Evolutionary conservation across 23 tunicate species (phyloP).

Genomic region (Botrylloides violaceus): DNA sequence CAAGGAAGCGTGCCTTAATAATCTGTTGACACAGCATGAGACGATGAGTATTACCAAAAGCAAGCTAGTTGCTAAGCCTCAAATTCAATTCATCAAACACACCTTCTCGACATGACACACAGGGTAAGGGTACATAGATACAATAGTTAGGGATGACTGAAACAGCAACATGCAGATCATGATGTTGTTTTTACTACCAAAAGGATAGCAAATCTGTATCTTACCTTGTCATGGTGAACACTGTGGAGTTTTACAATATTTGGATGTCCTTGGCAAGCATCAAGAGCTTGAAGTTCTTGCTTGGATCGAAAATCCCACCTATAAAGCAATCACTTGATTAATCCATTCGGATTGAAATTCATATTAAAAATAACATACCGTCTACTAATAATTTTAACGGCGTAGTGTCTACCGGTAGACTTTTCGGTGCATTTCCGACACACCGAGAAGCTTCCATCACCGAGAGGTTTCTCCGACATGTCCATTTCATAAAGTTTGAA

Average conservation of each 20-base stretch:
- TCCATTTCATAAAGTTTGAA: slow-evolving; percentile 49
- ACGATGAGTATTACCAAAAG: no score
- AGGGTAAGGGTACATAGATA: no score
- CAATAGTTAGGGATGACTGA: no score
- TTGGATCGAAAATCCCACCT: slow-evolving; percentile 66
- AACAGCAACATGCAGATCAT: no score
- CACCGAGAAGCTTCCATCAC: slow-evolving; percentile 89
- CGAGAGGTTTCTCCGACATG: slow-evolving; percentile 45
- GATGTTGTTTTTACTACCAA: no score
- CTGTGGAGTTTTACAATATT: slow-evolving; percentile 72
- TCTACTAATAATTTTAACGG: slow-evolving; percentile 77
- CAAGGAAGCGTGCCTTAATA: no score
- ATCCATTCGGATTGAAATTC: not conserved
- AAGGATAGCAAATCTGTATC: no score
- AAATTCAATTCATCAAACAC: no score
- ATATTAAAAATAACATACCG: slow-evolving; percentile 23
- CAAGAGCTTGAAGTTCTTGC: slow-evolving; percentile 53
- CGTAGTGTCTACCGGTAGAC: slow-evolving; percentile 60
- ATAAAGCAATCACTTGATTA: not conserved
- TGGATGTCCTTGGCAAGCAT: slow-evolving; percentile 64
- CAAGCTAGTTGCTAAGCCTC: no score
- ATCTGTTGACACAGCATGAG: no score
- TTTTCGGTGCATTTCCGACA: slow-evolving; percentile 65
- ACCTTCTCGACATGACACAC: no score
- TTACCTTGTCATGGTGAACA: slow-evolving; percentile 73